phyloP scores from a whole-genome alignment of 1,140 invertebrate species.

The Apis cerana region DNA sequence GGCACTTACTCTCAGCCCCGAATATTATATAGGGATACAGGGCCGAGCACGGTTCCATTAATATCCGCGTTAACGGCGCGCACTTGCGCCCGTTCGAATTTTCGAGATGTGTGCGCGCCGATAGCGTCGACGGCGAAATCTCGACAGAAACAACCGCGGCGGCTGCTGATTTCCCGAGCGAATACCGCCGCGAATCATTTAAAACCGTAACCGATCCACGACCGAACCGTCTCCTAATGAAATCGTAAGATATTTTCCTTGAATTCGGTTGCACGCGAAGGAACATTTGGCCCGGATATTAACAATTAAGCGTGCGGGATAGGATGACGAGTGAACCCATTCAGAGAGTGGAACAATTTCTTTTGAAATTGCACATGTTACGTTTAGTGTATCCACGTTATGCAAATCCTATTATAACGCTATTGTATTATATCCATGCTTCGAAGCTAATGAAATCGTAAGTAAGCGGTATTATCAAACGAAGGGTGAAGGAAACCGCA shows the following conservation, averaged over 20 bases:
- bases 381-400: no score
- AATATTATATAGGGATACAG: slow-evolving; percentile 52
- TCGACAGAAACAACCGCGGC: slow-evolving; percentile 15
- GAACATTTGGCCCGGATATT: no score
- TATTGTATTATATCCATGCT: no score
- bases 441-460: no score
- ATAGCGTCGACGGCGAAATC: slow-evolving; percentile 31
- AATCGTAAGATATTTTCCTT: not conserved
- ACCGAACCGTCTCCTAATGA: not conserved
- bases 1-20: slow-evolving; percentile 54
- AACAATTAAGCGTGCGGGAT: no score
- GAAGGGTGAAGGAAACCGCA: no score
- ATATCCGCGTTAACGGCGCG: slow-evolving; percentile 53
- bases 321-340: no score
- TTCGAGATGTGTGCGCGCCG: slow-evolving; percentile 31
- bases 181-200: slow-evolving; percentile 25
- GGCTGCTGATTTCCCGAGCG: slow-evolving; percentile 38
- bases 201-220: not conserved
- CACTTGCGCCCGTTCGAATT: slow-evolving; percentile 4
- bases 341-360: no score
- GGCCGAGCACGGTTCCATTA: slow-evolving; percentile 52
- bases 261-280: not conserved
- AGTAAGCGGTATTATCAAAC: no score
- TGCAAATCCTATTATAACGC: no score
- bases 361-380: no score